These are phyloP conservation scores for Nyctalus aviator DNA, from an alignment of 2,797 vertebrate species.

Conservation along the genomic window DNA sequence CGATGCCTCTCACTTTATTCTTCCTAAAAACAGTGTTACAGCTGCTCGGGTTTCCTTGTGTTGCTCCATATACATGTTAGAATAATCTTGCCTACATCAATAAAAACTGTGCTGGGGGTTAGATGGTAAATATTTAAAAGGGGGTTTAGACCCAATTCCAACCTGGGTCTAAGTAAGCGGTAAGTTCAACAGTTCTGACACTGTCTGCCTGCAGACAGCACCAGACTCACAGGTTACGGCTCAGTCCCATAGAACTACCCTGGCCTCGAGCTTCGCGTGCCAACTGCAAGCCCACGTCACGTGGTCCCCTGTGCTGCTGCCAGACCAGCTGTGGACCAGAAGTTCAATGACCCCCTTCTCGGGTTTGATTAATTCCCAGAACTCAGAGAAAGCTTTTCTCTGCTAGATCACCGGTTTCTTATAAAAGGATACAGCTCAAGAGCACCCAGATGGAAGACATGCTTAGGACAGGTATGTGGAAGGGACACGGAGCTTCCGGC, in stretches of 20 bases:
- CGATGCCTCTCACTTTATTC: neutral
- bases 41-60: neutral
- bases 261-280: neutral
- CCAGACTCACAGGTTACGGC: neutral
- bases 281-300: neutral
- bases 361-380: neutral
- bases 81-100: neutral
- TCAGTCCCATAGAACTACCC: neutral
- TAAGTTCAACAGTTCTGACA: neutral
- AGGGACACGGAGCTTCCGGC: neutral
- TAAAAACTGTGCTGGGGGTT: neutral
- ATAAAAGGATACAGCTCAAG: neutral
- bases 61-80: neutral
- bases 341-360: neutral
- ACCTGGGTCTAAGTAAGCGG: neutral
- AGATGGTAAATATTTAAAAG: neutral
- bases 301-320: neutral
- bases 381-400: slow-evolving; percentile 21
- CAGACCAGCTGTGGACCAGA: neutral
- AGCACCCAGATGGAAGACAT: neutral
- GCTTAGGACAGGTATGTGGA: neutral
- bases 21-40: neutral
- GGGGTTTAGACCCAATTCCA: neutral
- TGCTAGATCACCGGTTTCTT: neutral
- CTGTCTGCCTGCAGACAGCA: neutral